Base-by-base conservation (phyloP, 2,113 vertebrate species). In the Mesembrinibis cayennensis region DNA sequence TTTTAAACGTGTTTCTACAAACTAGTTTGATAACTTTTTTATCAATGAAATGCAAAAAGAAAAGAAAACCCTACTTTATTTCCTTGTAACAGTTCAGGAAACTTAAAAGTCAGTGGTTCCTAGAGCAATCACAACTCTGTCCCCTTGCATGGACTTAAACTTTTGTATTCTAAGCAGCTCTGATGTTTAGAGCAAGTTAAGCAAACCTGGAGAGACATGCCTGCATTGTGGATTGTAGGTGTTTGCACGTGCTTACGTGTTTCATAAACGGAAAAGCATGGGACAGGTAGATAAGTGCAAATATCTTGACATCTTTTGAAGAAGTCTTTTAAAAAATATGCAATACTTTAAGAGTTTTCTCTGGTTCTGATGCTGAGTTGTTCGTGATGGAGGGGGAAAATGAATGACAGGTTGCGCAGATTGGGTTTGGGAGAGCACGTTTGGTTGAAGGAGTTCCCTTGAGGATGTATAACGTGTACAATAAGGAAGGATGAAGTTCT, bases 1-100 rank as follows among this genome's bases (percentile, higher is more conserved):
- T 98, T 98, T 98, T 98, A 97, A 98, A 95, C 65, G 27, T 87
- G 47, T 98, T 95, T 98, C 97, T 96, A 91, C 97, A 94, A 97
- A 97, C 97, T 70, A 94, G 56, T 97, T 98, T 98, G 96, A 93
- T 97, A 98, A 98, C 95, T 98, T 98, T 98, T 97, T 97, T 98
- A 98, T 98, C 97, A 61, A 88, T 97, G 91, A 92, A 97, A 97
- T 96, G 94, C 86, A 97, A 96, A 98, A 98, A 96, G 78, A 93
- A 93, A 89, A 87, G 59, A 93, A 89, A 83, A 78, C 34, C 61
- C 49, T 93, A 94, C 96, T 95, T 97, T 97, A 91, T 94, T 96
- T 95, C 95, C 96, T 77, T 82, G 20, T 82, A 96, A 93, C 44
- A 38, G 82, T 97, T 97, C 95, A 97, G 97, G 97, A 97, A 93